A percentile compares a stretch with the other conserved stretches of the same genome.
Conservation (phyloP, 1,140 invertebrate genomes). For the Artemia franciscana region DNA sequence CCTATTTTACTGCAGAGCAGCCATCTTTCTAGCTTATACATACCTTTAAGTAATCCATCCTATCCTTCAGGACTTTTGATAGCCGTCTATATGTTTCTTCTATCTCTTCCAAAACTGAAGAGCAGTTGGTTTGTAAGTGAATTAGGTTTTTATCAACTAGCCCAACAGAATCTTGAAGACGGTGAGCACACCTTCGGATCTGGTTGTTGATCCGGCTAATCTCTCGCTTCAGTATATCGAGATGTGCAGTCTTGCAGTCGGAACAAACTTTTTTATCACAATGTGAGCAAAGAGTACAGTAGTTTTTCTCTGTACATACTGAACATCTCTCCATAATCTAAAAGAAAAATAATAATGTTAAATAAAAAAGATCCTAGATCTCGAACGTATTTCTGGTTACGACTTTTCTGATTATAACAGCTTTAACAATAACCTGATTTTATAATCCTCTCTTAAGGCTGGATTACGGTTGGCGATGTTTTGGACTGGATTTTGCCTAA, state of each 20-base stretch:
- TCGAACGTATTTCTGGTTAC: no score
- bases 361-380: constrained; percentile 1
- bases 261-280: constrained; percentile 67
- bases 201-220: constrained; percentile 73
- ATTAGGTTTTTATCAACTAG: constrained; percentile 62
- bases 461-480: no score
- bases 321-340: constrained; percentile 23
- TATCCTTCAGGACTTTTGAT: constrained; percentile 69
- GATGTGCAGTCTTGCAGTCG: constrained; percentile 74
- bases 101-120: constrained; percentile 65
- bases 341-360: constrained; percentile 1
- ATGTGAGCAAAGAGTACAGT: constrained; percentile 70
- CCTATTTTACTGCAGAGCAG: no score
- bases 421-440: no score
- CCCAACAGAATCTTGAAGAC: constrained; percentile 55
- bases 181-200: constrained; percentile 53
- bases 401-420: no score
- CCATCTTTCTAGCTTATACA: no score
- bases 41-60: constrained; percentile 55
- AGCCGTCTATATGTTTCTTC: constrained; percentile 72
- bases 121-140: constrained; percentile 57
- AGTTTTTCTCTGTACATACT: constrained; percentile 83
- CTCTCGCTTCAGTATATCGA: constrained; percentile 82
- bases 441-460: no score
- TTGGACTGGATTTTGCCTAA: no score